Conservation (phyloP, 2,888 invertebrate species). For the Oligia strigilis region DNA sequence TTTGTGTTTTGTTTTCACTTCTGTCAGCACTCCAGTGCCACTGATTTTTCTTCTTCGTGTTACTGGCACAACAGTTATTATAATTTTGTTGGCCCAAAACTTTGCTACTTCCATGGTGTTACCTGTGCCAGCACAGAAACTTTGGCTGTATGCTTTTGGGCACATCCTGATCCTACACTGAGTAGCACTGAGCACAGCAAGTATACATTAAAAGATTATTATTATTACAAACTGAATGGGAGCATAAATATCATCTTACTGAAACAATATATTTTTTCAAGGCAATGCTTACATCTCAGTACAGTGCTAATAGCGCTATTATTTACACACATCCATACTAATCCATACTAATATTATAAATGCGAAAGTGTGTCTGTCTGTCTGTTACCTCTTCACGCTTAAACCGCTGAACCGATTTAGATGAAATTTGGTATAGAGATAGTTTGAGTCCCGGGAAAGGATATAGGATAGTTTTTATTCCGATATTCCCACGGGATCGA, state of each 20-base stretch:
- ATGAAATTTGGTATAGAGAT: too few relatives aligned
- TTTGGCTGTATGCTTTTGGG: neutral
- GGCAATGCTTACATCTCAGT: slow-evolving; percentile 1
- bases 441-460: too few relatives aligned
- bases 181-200: neutral
- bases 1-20: too few relatives aligned
- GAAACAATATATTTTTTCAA: slow-evolving; percentile 32
- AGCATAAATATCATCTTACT: slow-evolving; percentile 30
- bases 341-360: too few relatives aligned
- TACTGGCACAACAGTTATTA: neutral
- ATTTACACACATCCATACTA: neutral
- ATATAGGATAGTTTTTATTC: too few relatives aligned
- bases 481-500: too few relatives aligned
- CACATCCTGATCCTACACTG: neutral
- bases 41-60: too few relatives aligned
- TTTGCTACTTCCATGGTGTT: neutral
- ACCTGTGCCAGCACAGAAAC: neutral
- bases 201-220: neutral
- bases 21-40: too few relatives aligned
- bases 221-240: neutral
- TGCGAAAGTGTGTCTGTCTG: too few relatives aligned
- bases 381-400: too few relatives aligned
- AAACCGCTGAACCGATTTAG: too few relatives aligned
- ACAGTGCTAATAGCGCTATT: neutral
- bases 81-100: neutral